Conservation (phyloP, 2,888 invertebrate genomes). For the Temnothorax ravouxi region DNA sequence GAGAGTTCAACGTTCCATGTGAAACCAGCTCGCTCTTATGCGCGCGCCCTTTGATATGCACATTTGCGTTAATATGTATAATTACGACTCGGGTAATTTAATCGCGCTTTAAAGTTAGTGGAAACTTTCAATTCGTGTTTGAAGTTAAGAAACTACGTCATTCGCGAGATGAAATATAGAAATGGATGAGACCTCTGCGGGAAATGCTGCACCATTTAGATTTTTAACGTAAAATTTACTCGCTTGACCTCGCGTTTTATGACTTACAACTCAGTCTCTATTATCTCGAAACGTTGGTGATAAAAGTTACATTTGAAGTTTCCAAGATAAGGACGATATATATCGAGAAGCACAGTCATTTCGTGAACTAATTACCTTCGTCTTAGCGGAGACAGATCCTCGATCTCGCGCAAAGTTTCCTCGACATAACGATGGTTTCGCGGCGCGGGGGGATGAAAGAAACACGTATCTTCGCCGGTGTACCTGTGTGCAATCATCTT, state of each 20-base stretch:
- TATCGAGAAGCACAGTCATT: constrained; percentile 4
- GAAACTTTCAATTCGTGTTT: neutral
- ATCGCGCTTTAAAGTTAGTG: neutral
- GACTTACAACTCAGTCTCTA: neutral
- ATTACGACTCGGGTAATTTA: neutral
- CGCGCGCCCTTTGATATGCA: neutral
- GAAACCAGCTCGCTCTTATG: too few species aligned
- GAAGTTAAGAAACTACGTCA: neutral
- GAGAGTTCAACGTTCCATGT: constrained; percentile 23
- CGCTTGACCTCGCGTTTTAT: neutral
- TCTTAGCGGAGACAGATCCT: neutral
- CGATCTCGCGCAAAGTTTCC: constrained; percentile 4
- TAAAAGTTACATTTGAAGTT: constrained; percentile 5
- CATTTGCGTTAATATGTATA: constrained; percentile 7
- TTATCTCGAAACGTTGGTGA: neutral
- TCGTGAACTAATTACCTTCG: neutral
- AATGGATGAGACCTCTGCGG: neutral
- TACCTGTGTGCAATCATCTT: constrained; percentile 46
- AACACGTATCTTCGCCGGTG: neutral
- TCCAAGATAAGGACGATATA: constrained; percentile 5
- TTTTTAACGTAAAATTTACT: neutral
- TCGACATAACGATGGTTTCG: neutral
- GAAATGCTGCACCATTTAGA: neutral
- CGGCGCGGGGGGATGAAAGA: constrained; percentile 5
- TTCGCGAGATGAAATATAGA: constrained; percentile 4